These are phyloP conservation scores for Ganaspis sp. DNA, from an alignment of 1,140 invertebrate species.

Conservation along the genomic window DNA sequence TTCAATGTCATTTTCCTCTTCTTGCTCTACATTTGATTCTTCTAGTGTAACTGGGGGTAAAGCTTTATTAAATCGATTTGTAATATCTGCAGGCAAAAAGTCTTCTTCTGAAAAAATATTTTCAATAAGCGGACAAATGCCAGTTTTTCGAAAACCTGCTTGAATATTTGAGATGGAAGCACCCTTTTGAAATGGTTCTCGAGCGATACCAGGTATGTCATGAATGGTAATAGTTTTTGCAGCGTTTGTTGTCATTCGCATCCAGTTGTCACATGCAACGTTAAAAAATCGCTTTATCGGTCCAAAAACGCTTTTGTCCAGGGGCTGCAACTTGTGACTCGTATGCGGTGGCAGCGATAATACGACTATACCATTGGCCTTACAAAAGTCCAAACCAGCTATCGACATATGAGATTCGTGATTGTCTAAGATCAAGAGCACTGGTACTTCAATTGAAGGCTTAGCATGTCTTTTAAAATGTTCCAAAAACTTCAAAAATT, in stretches of 20 bases:
- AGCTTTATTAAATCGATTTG: not conserved
- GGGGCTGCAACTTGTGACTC: constrained; percentile 62
- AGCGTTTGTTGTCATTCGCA: not conserved
- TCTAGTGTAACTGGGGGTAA: not conserved
- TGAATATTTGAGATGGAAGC: not conserved
- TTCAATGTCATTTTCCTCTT: not conserved
- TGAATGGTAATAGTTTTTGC: not conserved
- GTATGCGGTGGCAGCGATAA: constrained; percentile 63
- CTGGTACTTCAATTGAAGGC: constrained; percentile 48
- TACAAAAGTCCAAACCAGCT: constrained; percentile 60
- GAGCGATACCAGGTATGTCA: not conserved
- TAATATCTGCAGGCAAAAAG: not conserved
- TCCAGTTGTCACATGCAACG: constrained; percentile 46
- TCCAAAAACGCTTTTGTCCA: constrained; percentile 67
- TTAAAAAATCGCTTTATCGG: constrained; percentile 69
- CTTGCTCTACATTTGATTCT: not conserved
- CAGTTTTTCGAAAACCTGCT: not conserved
- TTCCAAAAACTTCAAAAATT: constrained; percentile 64
- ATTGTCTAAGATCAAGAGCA: constrained; percentile 67
- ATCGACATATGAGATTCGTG: constrained; percentile 68
- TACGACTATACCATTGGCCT: constrained; percentile 63
- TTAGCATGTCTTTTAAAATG: constrained; percentile 67
- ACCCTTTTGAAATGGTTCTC: not conserved
- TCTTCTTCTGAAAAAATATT: not conserved
- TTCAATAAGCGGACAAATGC: not conserved